Conservation (phyloP, 2,797 vertebrate species). For the Sebastes cheni region DNA sequence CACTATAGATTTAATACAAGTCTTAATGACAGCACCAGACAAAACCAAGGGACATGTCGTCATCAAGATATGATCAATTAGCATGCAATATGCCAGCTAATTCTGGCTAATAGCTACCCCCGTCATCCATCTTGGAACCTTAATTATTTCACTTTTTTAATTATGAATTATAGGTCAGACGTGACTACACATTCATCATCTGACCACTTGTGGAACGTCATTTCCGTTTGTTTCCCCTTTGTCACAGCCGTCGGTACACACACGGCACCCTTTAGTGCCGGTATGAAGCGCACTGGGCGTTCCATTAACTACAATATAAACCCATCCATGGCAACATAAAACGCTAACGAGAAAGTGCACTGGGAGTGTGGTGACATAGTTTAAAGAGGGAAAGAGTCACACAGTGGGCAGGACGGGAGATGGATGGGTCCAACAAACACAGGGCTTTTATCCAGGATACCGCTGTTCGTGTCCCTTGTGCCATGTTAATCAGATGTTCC, state of each 20-base stretch:
- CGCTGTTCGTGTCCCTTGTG: too few species aligned
- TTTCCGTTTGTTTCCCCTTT: background rate
- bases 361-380: background rate
- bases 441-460: too few species aligned
- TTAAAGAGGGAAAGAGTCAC: background rate
- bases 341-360: background rate
- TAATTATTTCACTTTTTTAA: constrained; percentile 60
- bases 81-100: constrained; percentile 13
- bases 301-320: too few species aligned
- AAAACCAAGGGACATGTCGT: constrained; percentile 10
- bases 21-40: background rate
- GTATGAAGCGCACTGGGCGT: too few species aligned
- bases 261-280: too few species aligned
- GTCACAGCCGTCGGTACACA: too few species aligned
- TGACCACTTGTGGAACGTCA: constrained; percentile 1
- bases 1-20: background rate
- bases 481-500: background rate
- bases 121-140: constrained; percentile 12
- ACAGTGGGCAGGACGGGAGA: too few species aligned
- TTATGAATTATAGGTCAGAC: constrained; percentile 65
- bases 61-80: constrained; percentile 27
- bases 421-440: too few species aligned
- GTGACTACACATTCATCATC: constrained; percentile 61
- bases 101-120: constrained; percentile 20
- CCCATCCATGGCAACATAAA: too few species aligned